Evolutionary conservation across 1,140 invertebrate species (phyloP).

Genomic region (Zaprionus nigranus): DNA sequence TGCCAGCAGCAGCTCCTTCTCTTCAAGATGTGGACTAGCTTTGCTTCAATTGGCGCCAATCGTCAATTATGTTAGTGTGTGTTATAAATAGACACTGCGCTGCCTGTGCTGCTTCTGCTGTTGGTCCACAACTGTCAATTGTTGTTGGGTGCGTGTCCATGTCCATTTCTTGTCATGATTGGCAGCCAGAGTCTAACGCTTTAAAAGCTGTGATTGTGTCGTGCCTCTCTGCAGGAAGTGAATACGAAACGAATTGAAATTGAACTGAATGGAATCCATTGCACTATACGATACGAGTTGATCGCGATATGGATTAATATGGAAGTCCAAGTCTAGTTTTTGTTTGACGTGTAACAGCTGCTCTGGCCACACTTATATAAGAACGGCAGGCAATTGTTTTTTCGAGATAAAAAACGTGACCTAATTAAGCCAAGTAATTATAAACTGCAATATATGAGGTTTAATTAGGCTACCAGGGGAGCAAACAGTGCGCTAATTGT

Average conservation of each 20-base stretch:
- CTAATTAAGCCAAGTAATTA: constrained; percentile 23
- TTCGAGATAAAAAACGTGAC: constrained; percentile 17
- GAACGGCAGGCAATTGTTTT: constrained; percentile 15
- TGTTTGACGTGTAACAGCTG: constrained; percentile 13
- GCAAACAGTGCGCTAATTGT: not conserved
- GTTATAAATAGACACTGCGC: constrained; percentile 67
- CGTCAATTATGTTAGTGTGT: constrained; percentile 54
- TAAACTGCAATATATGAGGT: not conserved
- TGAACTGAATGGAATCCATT: constrained; percentile 13
- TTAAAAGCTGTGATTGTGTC: constrained; percentile 21
- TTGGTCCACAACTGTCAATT: constrained; percentile 70
- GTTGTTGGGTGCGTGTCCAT: constrained; percentile 28
- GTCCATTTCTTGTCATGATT: constrained; percentile 24
- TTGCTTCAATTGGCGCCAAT: constrained; percentile 52
- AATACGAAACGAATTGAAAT: constrained; percentile 14
- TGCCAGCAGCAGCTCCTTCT: constrained; percentile 15
- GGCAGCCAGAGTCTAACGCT: constrained; percentile 27
- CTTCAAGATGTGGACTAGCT: constrained; percentile 28
- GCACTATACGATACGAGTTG: constrained; percentile 24
- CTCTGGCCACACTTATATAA: constrained; percentile 34
- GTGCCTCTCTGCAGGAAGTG: constrained; percentile 50
- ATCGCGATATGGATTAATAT: constrained; percentile 11
- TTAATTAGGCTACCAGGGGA: not conserved
- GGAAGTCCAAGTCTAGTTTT: constrained; percentile 33
- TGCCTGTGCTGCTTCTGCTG: constrained; percentile 32